Conservation (phyloP, 2,113 vertebrate genomes). For the Sapajus apella region DNA sequence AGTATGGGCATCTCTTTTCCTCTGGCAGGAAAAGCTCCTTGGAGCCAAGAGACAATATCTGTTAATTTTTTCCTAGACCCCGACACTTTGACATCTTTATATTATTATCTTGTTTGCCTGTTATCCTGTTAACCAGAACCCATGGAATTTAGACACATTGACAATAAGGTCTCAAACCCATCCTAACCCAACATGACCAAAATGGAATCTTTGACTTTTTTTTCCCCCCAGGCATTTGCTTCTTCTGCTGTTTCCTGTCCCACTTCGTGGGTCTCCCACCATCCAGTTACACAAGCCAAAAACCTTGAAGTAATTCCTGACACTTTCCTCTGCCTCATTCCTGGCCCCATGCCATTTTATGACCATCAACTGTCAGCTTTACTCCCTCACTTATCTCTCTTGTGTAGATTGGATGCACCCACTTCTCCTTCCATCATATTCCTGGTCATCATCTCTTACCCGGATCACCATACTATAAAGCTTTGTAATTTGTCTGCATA, state of each 20-base stretch:
- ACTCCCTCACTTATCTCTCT: neutral
- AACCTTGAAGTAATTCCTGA: neutral
- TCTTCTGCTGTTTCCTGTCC: neutral
- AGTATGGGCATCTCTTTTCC: neutral
- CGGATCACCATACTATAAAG: neutral
- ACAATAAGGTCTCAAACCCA: neutral
- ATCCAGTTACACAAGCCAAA: too few relatives aligned
- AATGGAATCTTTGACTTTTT: neutral
- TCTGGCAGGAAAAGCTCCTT: neutral
- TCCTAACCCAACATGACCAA: too few relatives aligned
- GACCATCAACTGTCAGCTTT: neutral
- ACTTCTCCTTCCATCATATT: neutral
- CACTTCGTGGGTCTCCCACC: neutral
- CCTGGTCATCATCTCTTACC: too few relatives aligned
- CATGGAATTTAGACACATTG: too few relatives aligned
- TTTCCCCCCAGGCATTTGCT: neutral
- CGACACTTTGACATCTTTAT: too few relatives aligned
- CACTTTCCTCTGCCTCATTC: neutral
- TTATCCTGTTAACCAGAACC: neutral
- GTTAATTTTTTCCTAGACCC: neutral
- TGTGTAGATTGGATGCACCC: neutral
- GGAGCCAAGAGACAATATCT: neutral
- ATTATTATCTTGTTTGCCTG: neutral
- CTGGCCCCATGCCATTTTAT: accelerated
- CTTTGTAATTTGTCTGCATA: neutral